Percentiles rank a stretch among this genome's conserved stretches.
These are phyloP conservation scores for Harlomillsia oculata DNA, from an alignment of 1,140 invertebrate genomes.

Conservation along the genomic window DNA sequence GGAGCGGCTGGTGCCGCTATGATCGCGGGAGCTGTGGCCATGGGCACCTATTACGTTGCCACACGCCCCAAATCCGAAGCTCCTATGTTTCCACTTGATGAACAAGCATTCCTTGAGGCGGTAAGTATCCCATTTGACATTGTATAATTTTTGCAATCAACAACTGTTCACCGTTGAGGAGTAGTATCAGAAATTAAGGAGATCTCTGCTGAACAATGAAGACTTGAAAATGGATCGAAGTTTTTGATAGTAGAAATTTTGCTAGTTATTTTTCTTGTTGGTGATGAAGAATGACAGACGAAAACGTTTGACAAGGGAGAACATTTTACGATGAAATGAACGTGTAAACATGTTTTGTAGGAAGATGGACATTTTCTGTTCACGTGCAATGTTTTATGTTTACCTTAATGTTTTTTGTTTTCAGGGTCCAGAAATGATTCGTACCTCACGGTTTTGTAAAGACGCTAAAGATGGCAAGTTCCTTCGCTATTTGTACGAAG, in stretches of 20 bases:
- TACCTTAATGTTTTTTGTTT: neutral
- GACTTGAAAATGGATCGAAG: too few species aligned
- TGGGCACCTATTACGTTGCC: conserved; percentile 31
- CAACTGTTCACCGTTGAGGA: too few species aligned
- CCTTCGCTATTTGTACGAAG: conserved; percentile 72
- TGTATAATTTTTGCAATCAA: neutral
- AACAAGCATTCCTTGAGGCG: conserved; percentile 32
- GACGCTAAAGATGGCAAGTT: conserved; percentile 85
- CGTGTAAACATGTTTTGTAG: neutral
- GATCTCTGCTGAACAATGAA: too few species aligned
- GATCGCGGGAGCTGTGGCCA: conserved; percentile 21
- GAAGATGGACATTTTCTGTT: neutral
- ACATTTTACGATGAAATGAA: too few species aligned
- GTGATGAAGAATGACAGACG: too few species aligned
- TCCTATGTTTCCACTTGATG: conserved; percentile 34
- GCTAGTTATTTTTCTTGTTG: too few species aligned
- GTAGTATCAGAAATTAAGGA: too few species aligned
- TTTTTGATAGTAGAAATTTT: too few species aligned
- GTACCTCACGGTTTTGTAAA: conserved; percentile 83
- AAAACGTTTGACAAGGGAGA: too few species aligned
- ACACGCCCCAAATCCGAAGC: conserved; percentile 27
- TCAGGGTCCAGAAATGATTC: conserved; percentile 77
- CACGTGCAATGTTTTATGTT: neutral
- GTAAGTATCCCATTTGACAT: conserved; percentile 11
- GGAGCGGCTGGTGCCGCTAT: conserved; percentile 28